These are phyloP conservation scores for Barnardius zonarius DNA, from an alignment of 2,113 vertebrate species.

Conservation along the genomic window DNA sequence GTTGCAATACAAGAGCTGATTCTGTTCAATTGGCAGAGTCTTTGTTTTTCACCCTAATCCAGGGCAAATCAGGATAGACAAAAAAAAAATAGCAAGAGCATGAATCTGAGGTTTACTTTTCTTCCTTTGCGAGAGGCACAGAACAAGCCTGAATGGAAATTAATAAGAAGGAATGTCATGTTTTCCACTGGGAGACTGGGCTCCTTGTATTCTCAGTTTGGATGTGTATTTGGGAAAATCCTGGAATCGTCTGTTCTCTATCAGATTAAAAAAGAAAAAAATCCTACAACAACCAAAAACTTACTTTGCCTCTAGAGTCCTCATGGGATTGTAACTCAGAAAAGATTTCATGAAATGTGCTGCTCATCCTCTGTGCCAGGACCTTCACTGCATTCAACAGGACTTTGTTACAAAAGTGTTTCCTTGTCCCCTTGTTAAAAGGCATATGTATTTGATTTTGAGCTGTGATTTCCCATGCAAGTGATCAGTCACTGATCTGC, in stretches of 20 bases:
- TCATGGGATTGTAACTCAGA: background rate
- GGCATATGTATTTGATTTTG: slow-evolving; percentile 26
- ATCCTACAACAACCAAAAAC: background rate
- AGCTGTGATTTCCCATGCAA: slow-evolving; percentile 24
- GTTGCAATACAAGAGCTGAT: background rate
- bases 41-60: slow-evolving; percentile 9
- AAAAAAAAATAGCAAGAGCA: background rate
- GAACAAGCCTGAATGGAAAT: background rate
- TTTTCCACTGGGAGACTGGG: background rate
- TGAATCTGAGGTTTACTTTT: background rate
- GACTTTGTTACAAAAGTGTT: background rate
- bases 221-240: background rate
- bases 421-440: background rate
- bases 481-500: slow-evolving; percentile 43
- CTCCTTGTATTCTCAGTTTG: background rate
- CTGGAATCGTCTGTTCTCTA: background rate
- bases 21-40: background rate
- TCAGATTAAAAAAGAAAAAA: background rate
- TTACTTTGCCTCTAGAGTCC: background rate
- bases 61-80: background rate
- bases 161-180: background rate
- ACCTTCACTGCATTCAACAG: slow-evolving; percentile 32
- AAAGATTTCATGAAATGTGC: slow-evolving; percentile 1
- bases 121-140: background rate
- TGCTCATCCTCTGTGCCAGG: slow-evolving; percentile 21